Base-by-base conservation (phyloP, 2,797 vertebrate genomes). In the Galagoides demidoff region DNA sequence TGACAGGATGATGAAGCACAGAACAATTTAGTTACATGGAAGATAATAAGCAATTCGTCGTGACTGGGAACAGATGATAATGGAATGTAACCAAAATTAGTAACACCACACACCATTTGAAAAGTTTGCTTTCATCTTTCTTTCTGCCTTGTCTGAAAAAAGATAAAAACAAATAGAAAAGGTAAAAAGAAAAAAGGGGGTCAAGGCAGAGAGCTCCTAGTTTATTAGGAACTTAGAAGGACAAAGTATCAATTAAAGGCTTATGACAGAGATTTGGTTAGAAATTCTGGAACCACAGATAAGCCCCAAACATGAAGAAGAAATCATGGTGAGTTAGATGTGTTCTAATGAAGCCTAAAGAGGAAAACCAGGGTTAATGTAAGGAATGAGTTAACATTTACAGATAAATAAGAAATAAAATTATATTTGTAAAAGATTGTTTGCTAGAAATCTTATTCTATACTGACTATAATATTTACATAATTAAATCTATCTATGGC, bases 361-460 rank as follows among this genome's bases (percentile, higher is more conserved):
- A 86, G 84, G 59, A 90, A 87, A 87, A 64, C n/a, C 39, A 19
- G 31, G 37, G 57, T 79, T 86, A 43, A 66, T 0, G 2, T 25
- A 66, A 86, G 49, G 37, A 86, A 68, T 12, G 16, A 59, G 34
- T 25, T 45, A 90, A 61, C 23, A 70, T 34, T 23, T 29, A 90
- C 17, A 85, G 45, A 45, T 1, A 93, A 55, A 13, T 57, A 73
- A 81, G 82, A 95, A 81, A 31, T 63, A 55, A 76, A 74, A 88
- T 39, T 66, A 83, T 16, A 61, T 64, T 84, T 96, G 73, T 25
- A 85, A 49, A 74, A 76, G 52, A 66, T 2, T 64, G 45, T 63
- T 86, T 90, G 81, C 83, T 92, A 87, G 91, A 94, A 94, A 66
- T 66, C 39, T 84, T 81, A 73, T 63, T 95, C 77, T 79, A 64